Percentiles rank a stretch among this genome's conserved stretches.
phyloP scores from a whole-genome alignment of 2,888 invertebrate genomes.

The Lymantria dispar region DNA sequence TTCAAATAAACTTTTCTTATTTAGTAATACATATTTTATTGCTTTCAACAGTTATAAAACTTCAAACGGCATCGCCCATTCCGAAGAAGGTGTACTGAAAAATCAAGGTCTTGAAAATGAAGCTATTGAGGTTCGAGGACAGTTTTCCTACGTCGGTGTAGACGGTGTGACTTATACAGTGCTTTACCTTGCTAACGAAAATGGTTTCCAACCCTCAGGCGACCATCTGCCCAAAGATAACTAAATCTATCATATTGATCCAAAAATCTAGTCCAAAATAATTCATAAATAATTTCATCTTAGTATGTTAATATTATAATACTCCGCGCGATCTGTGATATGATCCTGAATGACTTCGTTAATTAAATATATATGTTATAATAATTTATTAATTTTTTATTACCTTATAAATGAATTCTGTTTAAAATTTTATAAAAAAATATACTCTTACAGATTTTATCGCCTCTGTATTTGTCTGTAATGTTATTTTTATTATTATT shows the following conservation, averaged over 20 bases:
- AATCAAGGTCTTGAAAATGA: constrained; percentile 72
- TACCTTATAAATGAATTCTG: background rate
- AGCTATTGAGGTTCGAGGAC: constrained; percentile 70
- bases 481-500: too few relatives aligned
- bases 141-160: constrained; percentile 64
- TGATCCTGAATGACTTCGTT: background rate
- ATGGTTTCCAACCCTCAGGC: constrained; percentile 75
- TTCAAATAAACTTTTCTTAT: too few relatives aligned
- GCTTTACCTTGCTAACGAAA: constrained; percentile 74
- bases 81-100: constrained; percentile 58
- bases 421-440: too few relatives aligned
- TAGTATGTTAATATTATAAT: background rate
- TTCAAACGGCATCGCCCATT: constrained; percentile 54
- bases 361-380: background rate
- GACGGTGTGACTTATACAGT: constrained; percentile 73
- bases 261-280: constrained; percentile 28
- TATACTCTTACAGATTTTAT: too few relatives aligned
- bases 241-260: constrained; percentile 13
- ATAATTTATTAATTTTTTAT: constrained; percentile 1
- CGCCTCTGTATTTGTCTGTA: too few relatives aligned
- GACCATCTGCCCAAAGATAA: constrained; percentile 48
- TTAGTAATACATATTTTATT: background rate
- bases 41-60: constrained; percentile 49
- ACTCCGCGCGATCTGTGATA: background rate
- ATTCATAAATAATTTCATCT: too few relatives aligned